Evolutionary conservation across 2,888 invertebrate genomes (phyloP).

Genomic region (Lottia gigantea): DNA sequence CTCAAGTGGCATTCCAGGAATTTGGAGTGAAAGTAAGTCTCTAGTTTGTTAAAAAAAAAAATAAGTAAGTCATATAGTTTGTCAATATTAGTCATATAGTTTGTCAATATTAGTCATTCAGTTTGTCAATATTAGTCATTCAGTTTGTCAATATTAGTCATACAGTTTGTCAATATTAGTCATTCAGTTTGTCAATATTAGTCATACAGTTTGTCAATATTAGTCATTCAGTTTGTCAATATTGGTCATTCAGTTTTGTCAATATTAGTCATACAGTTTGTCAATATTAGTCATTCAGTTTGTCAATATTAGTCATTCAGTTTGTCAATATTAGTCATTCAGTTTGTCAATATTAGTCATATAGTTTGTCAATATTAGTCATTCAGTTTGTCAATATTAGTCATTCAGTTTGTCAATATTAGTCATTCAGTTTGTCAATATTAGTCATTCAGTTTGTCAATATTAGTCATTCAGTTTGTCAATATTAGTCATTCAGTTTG

Average conservation of each 20-base stretch:
- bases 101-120: not conserved
- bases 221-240: not conserved
- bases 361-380: not conserved
- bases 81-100: not conserved
- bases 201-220: not conserved
- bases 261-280: too few relatives aligned
- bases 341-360: not conserved
- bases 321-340: not conserved
- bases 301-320: not conserved
- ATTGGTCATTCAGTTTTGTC: not conserved
- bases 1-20: constrained; percentile 72
- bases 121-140: not conserved
- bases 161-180: not conserved
- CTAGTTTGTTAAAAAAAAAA: too few relatives aligned
- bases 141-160: too few relatives aligned
- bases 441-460: not conserved
- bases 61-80: not conserved
- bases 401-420: not conserved
- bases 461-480: not conserved
- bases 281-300: not conserved
- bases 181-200: not conserved
- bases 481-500: not conserved
- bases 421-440: too few relatives aligned
- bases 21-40: constrained; percentile 67
- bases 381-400: not conserved